Conservation (phyloP, 2,888 invertebrate genomes). For the Nowickia ferox region DNA sequence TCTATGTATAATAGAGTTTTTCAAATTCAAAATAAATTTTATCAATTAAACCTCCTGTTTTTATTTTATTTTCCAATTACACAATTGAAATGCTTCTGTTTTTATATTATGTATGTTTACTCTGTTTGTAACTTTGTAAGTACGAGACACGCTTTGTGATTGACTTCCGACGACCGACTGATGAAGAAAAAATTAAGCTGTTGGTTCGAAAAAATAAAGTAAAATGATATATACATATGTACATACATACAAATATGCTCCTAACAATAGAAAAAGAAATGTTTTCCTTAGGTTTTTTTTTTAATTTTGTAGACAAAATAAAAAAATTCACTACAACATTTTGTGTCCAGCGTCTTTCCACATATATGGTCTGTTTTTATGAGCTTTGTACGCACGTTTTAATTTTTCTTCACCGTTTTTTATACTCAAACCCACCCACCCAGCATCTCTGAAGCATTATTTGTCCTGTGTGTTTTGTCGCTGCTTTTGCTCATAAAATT, state of each 20-base stretch:
- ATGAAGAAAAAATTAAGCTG: constrained; percentile 38
- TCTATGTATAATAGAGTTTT: neutral
- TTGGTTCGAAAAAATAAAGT: constrained; percentile 63
- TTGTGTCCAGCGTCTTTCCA: constrained; percentile 4
- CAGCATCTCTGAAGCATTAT: constrained; percentile 46
- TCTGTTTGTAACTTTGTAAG: constrained; percentile 52
- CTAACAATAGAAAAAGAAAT: constrained; percentile 68
- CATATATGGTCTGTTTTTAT: constrained; percentile 40
- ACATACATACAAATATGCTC: constrained; percentile 10
- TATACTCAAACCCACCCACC: constrained; percentile 35
- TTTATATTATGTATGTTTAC: neutral
- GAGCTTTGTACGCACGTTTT: constrained; percentile 67
- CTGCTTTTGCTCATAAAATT: constrained; percentile 52
- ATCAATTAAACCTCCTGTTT: constrained; percentile 8
- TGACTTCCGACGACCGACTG: constrained; percentile 83
- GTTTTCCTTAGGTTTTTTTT: constrained; percentile 1
- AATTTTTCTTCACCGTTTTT: constrained; percentile 35
- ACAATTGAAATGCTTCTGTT: constrained; percentile 3
- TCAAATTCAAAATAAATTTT: neutral
- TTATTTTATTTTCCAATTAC: constrained; percentile 13
- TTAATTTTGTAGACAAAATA: constrained; percentile 45
- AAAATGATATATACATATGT: neutral
- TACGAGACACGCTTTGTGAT: constrained; percentile 82
- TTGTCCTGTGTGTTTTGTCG: constrained; percentile 29
- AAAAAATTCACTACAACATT: constrained; percentile 1